Percentiles rank a stretch among this genome's conserved stretches.
phyloP scores from a whole-genome alignment of 2,888 invertebrate species.

The Tromatobia lineatoria region DNA sequence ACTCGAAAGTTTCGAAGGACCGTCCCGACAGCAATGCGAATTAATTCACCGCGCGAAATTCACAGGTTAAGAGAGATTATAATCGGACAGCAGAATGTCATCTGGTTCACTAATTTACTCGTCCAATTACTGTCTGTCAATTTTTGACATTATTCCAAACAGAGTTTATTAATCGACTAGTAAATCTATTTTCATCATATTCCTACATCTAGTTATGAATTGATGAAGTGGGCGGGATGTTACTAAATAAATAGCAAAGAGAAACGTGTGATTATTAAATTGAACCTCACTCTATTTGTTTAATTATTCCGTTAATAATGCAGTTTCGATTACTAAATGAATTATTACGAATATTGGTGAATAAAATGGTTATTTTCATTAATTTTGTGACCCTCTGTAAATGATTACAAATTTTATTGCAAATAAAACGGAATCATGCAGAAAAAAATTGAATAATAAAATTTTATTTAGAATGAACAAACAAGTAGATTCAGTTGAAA shows the following conservation, averaged over 20 bases:
- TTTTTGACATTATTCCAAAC: background rate
- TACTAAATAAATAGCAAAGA: background rate
- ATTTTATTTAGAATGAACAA: too few relatives aligned
- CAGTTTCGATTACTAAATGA: too few relatives aligned
- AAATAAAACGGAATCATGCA: too few relatives aligned
- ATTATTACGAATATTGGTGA: too few relatives aligned
- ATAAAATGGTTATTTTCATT: too few relatives aligned
- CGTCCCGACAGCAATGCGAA: slow-evolving; percentile 12
- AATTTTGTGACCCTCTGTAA: too few relatives aligned
- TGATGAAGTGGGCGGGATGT: background rate
- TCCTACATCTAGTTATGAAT: background rate
- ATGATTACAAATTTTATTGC: too few relatives aligned
- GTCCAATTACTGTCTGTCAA: background rate
- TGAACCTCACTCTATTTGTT: background rate
- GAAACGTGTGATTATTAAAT: too few relatives aligned
- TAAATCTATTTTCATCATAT: background rate
- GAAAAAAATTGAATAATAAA: too few relatives aligned
- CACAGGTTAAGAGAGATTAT: background rate
- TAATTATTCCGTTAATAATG: too few relatives aligned
- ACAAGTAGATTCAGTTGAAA: too few relatives aligned
- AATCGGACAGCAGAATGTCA: slow-evolving; percentile 21
- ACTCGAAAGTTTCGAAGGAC: slow-evolving; percentile 54
- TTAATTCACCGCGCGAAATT: slow-evolving; percentile 22
- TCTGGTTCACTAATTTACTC: background rate
- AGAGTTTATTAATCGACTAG: slow-evolving; percentile 2